Conservation (phyloP, 2,113 vertebrate genomes). For the Patagioenas fasciata region DNA sequence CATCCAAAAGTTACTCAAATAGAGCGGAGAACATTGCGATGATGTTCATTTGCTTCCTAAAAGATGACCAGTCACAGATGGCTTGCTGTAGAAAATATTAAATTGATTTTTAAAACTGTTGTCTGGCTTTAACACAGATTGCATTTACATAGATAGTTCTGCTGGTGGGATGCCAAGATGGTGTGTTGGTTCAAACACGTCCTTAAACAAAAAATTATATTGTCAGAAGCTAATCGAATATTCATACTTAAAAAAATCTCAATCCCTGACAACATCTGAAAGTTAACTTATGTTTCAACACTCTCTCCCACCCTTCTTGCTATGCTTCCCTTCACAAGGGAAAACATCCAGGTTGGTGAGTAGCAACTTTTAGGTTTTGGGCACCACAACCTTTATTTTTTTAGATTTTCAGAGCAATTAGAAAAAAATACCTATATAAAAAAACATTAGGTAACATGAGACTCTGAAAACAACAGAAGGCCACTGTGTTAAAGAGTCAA, state of each 20-base stretch:
- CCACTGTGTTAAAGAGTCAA: not conserved
- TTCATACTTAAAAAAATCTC: constrained; percentile 31
- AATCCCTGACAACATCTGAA: constrained; percentile 20
- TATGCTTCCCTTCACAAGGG: not conserved
- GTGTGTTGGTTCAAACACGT: not conserved
- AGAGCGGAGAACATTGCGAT: not conserved
- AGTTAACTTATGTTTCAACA: constrained; percentile 35
- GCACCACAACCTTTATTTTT: not conserved
- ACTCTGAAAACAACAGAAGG: not conserved
- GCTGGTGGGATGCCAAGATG: constrained; percentile 20
- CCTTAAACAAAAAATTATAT: constrained; percentile 48
- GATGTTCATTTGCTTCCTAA: constrained; percentile 50
- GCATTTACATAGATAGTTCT: constrained; percentile 55
- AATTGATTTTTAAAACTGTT: constrained; percentile 47
- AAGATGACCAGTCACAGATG: constrained; percentile 71
- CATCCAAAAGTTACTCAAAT: constrained; percentile 52
- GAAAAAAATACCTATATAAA: not conserved
- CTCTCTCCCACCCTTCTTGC: not conserved
- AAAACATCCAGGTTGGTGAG: not conserved
- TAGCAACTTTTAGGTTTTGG: not conserved
- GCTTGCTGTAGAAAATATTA: constrained; percentile 61
- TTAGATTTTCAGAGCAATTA: not conserved
- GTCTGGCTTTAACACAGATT: constrained; percentile 53
- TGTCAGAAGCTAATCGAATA: constrained; percentile 37
- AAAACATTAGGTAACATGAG: not conserved